Evolutionary conservation across 2,113 vertebrate genomes (phyloP), one percentile per base, ranked within the genome.

Genomic region (Perognathus longimembris): DNA sequence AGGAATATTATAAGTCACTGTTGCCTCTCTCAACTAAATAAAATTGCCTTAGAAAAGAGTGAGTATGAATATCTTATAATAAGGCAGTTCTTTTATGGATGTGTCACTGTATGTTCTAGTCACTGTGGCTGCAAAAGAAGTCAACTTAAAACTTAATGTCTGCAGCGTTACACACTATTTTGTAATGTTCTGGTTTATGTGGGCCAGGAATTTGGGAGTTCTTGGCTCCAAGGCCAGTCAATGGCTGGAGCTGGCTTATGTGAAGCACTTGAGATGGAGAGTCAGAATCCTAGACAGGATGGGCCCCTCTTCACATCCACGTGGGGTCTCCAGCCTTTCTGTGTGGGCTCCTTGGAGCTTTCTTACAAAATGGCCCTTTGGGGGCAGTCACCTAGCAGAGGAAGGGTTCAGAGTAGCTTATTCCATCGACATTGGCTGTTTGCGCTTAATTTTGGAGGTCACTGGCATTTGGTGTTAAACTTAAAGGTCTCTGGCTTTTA

Each of bases 11-110:
- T 77, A 89, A 89, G 92, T 67, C 38, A 70, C 30, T 86, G 88
- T 66, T 84, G 80, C 75, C 71, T 77, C 57, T 78, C 30, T 69
- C 71, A 90, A n/a, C 74, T 89, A 76, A 75, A 78, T 71, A 94
- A 69, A 80, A 63, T 64, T 40, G 40, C 63, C 92, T 80, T 61
- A 42, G 7, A 10, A 57, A 91, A 83, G 36, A 38, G 0, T 15
- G 45, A 40, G 59, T 76, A 80, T 36, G 89, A 38, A 18, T 80
- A 78, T 92, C 84, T 91, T 63, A 61, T 63, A 71, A 67, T 77
- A 85, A 90, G 80, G 8, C 18, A 24, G 28, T 2, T 36, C 45
- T 85, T 66, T 88, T 69, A 61, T 73, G 78, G 28, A n/a, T 89
- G 30, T 90, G 50, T 86, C 6, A 5, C 54, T 63, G 69, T 26